Conservation (phyloP, 2,888 invertebrate species). For the Plebejus melissa region DNA sequence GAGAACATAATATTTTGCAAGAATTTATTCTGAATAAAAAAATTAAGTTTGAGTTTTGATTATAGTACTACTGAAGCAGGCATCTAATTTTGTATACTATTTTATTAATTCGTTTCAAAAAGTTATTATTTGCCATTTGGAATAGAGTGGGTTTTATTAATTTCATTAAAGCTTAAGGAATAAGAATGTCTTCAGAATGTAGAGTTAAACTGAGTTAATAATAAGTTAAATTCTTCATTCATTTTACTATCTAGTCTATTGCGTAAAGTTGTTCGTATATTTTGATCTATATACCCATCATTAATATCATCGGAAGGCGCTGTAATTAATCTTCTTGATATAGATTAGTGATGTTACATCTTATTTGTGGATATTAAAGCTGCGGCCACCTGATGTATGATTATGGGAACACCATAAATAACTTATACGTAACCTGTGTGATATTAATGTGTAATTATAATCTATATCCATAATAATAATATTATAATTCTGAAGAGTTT, state of each 20-base stretch:
- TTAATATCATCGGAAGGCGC: slow-evolving; percentile 5
- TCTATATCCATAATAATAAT: too few species aligned
- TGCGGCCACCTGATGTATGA: not conserved
- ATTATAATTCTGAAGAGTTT: too few species aligned
- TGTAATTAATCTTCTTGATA: slow-evolving; percentile 14
- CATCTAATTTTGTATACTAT: not conserved
- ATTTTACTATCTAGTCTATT: not conserved
- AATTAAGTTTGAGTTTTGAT: too few species aligned
- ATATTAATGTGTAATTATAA: slow-evolving; percentile 9
- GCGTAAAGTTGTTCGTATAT: not conserved
- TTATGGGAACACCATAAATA: slow-evolving; percentile 2
- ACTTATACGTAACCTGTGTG: not conserved
- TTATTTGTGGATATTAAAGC: slow-evolving; percentile 9
- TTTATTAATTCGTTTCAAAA: not conserved
- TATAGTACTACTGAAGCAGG: not conserved
- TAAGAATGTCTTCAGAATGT: too few species aligned
- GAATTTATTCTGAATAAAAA: too few species aligned
- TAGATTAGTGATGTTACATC: slow-evolving; percentile 7
- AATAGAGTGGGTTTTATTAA: too few species aligned
- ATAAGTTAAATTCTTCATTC: not conserved
- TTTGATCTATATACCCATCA: slow-evolving; percentile 2
- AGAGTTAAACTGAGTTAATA: too few species aligned
- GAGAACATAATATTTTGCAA: too few species aligned
- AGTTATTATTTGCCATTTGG: too few species aligned
- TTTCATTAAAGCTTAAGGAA: too few species aligned